Evolutionary conservation across 2,113 vertebrate species (phyloP), one percentile per base, ranked within the genome.

Genomic region (Chloroceryle aenea): DNA sequence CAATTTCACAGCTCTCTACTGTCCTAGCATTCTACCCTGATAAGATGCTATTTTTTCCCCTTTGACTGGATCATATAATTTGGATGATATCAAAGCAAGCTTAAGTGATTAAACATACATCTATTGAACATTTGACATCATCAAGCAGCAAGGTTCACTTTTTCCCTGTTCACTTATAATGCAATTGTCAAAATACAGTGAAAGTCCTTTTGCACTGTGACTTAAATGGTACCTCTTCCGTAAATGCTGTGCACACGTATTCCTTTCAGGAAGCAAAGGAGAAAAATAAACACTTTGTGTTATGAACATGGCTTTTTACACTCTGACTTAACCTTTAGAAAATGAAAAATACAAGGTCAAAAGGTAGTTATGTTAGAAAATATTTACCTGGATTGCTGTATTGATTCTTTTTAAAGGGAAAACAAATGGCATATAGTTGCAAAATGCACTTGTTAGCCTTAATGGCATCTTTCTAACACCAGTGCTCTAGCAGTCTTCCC

Each of bases 341-440:
- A 96, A 96, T 98, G 96, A 97, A 97, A 97, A 98, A 97, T 85
- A 82, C 73, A 71, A 93, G 83, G 90, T 92, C 94, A 98, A 96
- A 98, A 97, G 77, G 96, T 96, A 97, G 89, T 98, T 97, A 97
- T 96, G 91, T 97, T 93, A 95, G 93, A 98, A 98, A 98, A 97
- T 93, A 98, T 92, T 97, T 81, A 96, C 94, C 90, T 97, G 93
- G 82, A 97, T 98, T 98, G 94, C 93, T 93, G 89, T 97, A 98
- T 98, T 98, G 97, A 98, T 98, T 97, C 17, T 94, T 77, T 96
- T 97, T 94, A 86, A 97, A 97, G 95, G 94, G 93, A 94, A 96
- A 98, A 74, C 94, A 96, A 97, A 97, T 98, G 97, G 89, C 68
- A 74, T 77, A 68, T 96, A 59, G 53, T 97, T 95, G 83, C 77